These are phyloP conservation scores for Remorina albescens DNA, from an alignment of 2,797 vertebrate species.

Conservation along the genomic window DNA sequence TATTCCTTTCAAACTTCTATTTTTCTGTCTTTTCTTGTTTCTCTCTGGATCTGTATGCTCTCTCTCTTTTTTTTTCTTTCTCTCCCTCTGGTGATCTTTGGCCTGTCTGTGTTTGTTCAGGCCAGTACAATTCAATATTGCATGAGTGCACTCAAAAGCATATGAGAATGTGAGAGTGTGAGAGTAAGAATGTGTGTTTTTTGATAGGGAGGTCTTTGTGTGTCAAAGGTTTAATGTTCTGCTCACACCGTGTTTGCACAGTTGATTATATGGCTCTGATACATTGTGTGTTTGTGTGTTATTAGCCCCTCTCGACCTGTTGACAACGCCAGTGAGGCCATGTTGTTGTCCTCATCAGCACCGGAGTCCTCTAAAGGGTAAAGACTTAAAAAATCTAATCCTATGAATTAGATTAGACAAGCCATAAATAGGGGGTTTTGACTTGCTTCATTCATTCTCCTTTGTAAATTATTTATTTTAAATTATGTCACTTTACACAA, in stretches of 20 bases:
- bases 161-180: slow-evolving; percentile 52
- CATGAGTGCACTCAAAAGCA: slow-evolving; percentile 72
- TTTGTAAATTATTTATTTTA: not conserved
- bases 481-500: not conserved
- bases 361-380: slow-evolving; percentile 92
- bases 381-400: not conserved
- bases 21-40: not conserved
- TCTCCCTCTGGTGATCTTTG: slow-evolving; percentile 69
- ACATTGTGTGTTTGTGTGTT: slow-evolving; percentile 40
- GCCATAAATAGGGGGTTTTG: no score
- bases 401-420: no score
- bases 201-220: slow-evolving; percentile 32
- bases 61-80: slow-evolving; percentile 15
- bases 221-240: slow-evolving; percentile 27
- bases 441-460: not conserved
- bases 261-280: slow-evolving; percentile 32
- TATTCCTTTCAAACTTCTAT: not conserved
- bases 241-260: slow-evolving; percentile 12
- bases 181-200: slow-evolving; percentile 55
- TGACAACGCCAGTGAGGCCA: slow-evolving; percentile 85
- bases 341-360: slow-evolving; percentile 85
- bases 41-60: not conserved
- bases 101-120: slow-evolving; percentile 82
- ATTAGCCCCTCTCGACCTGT: slow-evolving; percentile 78
- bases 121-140: slow-evolving; percentile 74